phyloP scores from a whole-genome alignment of 2,797 vertebrate genomes.

The Acipenser oxyrinchus region DNA sequence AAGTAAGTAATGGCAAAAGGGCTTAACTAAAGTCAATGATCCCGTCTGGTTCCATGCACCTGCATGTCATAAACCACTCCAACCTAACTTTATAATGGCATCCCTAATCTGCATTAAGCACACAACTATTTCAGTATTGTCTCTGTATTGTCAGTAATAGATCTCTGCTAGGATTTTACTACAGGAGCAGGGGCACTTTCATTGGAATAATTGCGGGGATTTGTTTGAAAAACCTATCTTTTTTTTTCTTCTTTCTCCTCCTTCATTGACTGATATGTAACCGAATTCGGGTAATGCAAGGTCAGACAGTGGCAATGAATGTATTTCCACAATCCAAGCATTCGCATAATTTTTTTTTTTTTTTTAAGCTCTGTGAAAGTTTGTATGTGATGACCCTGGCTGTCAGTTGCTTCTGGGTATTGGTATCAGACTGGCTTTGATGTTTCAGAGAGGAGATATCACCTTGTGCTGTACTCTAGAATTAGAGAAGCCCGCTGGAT shows the following conservation, averaged over 20 bases:
- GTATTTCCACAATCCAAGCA: slow-evolving; percentile 34
- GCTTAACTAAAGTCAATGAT: neutral
- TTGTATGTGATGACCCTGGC: slow-evolving; percentile 34
- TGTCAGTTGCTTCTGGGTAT: slow-evolving; percentile 37
- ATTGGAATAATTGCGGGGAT: neutral
- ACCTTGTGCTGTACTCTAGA: slow-evolving; percentile 33
- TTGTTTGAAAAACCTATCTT: neutral
- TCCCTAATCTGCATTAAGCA: neutral
- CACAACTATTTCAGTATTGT: neutral
- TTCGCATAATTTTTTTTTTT: slow-evolving; percentile 21
- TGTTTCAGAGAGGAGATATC: slow-evolving; percentile 31
- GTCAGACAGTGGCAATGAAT: slow-evolving; percentile 23
- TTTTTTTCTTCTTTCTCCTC: neutral
- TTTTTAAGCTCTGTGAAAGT: slow-evolving; percentile 20
- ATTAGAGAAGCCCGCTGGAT: slow-evolving; percentile 29
- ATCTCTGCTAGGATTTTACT: neutral
- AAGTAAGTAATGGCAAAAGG: neutral
- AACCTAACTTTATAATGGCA: neutral
- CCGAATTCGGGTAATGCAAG: neutral
- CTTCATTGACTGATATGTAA: neutral
- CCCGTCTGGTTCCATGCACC: neutral
- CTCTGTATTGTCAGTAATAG: neutral
- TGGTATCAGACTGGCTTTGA: slow-evolving; percentile 39
- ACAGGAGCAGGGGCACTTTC: too few species aligned
- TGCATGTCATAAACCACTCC: neutral